phyloP scores from a whole-genome alignment of 2,797 vertebrate genomes.

The Micromesistius poutassou region DNA sequence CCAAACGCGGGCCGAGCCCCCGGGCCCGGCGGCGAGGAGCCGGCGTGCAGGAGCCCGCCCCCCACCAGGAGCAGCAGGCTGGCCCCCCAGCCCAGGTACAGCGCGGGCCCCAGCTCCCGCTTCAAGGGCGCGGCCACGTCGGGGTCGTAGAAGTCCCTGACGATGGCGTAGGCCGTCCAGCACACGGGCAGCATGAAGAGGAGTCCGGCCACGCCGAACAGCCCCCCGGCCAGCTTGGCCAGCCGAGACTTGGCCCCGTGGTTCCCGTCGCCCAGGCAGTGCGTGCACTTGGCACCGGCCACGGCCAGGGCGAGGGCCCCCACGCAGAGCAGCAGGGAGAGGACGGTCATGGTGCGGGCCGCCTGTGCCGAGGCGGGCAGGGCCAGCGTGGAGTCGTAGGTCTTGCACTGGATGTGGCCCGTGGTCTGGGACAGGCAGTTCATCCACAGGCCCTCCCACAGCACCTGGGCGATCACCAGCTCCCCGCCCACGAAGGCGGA shows the following conservation, averaged over 20 bases:
- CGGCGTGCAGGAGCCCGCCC: conserved; percentile 62
- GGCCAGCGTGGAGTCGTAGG: conserved; percentile 87
- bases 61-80: conserved; percentile 67
- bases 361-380: conserved; percentile 60
- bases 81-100: conserved; percentile 72
- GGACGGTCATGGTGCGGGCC: conserved; percentile 61
- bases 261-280: conserved; percentile 61
- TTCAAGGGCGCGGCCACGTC: conserved; percentile 66
- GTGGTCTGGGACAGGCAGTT: conserved; percentile 86
- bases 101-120: conserved; percentile 70
- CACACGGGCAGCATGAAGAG: conserved; percentile 67
- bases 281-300: conserved; percentile 71
- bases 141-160: conserved; percentile 72
- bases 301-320: conserved; percentile 66
- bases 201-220: conserved; percentile 62
- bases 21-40: conserved; percentile 54
- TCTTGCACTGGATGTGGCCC: conserved; percentile 92
- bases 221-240: conserved; percentile 46
- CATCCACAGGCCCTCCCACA: conserved; percentile 96
- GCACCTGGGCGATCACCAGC: conserved; percentile 82
- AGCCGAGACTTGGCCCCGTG: conserved; percentile 61
- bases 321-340: conserved; percentile 69
- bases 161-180: conserved; percentile 61
- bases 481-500: conserved; percentile 71
- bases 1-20: conserved; percentile 36